Evolutionary conservation across 2,797 vertebrate genomes (phyloP), one percentile per base, ranked within the genome.

Genomic region (Malurus splendens): DNA sequence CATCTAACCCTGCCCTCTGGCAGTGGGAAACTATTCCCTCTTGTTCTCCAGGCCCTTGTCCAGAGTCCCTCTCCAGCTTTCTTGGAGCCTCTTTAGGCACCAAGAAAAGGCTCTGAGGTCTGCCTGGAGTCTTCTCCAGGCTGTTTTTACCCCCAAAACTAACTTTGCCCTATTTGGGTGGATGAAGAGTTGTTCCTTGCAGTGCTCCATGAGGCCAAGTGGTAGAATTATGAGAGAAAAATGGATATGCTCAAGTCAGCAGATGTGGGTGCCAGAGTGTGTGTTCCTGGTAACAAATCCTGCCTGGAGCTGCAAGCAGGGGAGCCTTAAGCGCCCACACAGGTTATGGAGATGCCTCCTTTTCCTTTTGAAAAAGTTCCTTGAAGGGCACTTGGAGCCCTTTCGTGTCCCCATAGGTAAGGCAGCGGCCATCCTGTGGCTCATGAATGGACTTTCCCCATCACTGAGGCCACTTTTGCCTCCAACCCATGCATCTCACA

Each of bases 151-250:
- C 36, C 14, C 60, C 0, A 42, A 42, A 32, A 57, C 36, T 55
- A 41, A 30, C 45, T 86, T 70, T 51, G 18, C 28, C 50, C 47
- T 44, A 0, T 70, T 67, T 76, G 61, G 39, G 33, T 33, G 27
- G 78, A 61, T 24, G 45, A 76, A 41, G 38, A 71, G 28, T 33
- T 74, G 14, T 41, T 68, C 59, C 64, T 48, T 70, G 30, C 0
- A 0, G 72, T 0, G 0, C 54, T 85, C 0, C 0, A 32, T 47
- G 44, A 57, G 51, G 33, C 41, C 62, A 32, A 64, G 47, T 6
- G 8, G 61, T 54, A 59, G 59, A 71, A 74, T 23, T 47, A 18
- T 13, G 27, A 62, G 25, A 76, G 42, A 54, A 45, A 73, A 74
- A 20, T n/a, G 22, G 36, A 61, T 32, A 68, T 16, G 51, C 44